Evolutionary conservation across 1,140 invertebrate genomes (phyloP), one percentile per base, ranked within the genome.

Genomic region (Ceratoteleas bidentatus): DNA sequence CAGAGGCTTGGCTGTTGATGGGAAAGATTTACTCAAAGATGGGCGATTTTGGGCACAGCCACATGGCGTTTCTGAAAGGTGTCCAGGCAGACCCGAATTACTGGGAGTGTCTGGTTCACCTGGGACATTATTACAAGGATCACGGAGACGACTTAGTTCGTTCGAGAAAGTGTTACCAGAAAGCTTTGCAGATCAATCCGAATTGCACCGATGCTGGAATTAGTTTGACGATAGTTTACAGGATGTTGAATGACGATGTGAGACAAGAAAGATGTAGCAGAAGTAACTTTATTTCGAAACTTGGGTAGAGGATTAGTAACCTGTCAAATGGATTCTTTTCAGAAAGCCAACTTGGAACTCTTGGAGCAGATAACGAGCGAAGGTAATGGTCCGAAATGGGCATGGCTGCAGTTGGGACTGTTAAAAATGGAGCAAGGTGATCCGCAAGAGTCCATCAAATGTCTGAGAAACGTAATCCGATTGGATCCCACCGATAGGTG

Each of bases 111-210:
- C 96, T 97, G 89, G 88, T 95, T 38, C 94, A 95, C 86, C 91
- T 98, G 62, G 97, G 96, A 10, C 92, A 94, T 85, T 95, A 94
- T 88, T 97, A 97, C 90, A 81, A 88, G 85, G 84, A 93, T 77
- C 83, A 92, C 62, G 91, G 90, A 61, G 86, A 93, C 32, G 93
- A 96, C 86, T 85, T 94, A 33, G 92, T 93, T 40, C 95, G 96
- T 85, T 94, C 96, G 3, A 93, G 93, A 79, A 95, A 95, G 86
- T 98, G 96, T 91, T 97, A 95, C 88, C 94, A 97, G 87, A 97
- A 96, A 90, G 94, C 96, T 33, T 93, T 96, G 69, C 94, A 94
- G 84, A 92, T 98, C 2, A 95, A 96, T 91, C 92, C 93, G 14
- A 89, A 92, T 65, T 94, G 93, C 66, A 92, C 93, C 40, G 92